Conservation (phyloP, 2,888 invertebrate genomes). For the Chaitophorus viminalis region DNA sequence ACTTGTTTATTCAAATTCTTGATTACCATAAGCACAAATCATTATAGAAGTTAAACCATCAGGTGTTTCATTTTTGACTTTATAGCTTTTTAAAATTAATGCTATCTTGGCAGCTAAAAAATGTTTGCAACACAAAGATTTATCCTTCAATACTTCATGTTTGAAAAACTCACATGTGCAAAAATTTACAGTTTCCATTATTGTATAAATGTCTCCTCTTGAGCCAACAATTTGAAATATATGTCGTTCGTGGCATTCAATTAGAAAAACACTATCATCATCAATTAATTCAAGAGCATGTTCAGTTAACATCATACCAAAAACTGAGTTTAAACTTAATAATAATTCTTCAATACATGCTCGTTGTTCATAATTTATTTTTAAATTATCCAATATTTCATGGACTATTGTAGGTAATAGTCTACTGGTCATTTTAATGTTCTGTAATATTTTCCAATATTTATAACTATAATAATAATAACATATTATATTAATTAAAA, state of each 20-base stretch:
- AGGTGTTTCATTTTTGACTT: conserved; percentile 41
- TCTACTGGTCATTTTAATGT: conserved; percentile 47
- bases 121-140: conserved; percentile 56
- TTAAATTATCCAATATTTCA: conserved; percentile 49
- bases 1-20: conserved; percentile 26
- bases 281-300: conserved; percentile 53
- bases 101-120: conserved; percentile 56
- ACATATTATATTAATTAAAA: neutral
- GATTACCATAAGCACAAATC: conserved; percentile 30
- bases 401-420: conserved; percentile 41
- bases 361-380: conserved; percentile 34
- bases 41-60: conserved; percentile 37
- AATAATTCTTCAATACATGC: conserved; percentile 36
- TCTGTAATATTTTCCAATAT: conserved; percentile 47
- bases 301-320: conserved; percentile 43
- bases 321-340: conserved; percentile 55
- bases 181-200: conserved; percentile 50
- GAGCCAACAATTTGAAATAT: conserved; percentile 57
- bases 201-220: conserved; percentile 58
- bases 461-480: neutral
- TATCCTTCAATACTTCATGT: conserved; percentile 50
- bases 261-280: conserved; percentile 55
- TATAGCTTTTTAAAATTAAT: conserved; percentile 28
- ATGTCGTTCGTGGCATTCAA: conserved; percentile 8
- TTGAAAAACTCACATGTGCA: conserved; percentile 50